Base-by-base conservation (phyloP, 1,140 invertebrate genomes). In the Stegodyphus mimosarum region DNA sequence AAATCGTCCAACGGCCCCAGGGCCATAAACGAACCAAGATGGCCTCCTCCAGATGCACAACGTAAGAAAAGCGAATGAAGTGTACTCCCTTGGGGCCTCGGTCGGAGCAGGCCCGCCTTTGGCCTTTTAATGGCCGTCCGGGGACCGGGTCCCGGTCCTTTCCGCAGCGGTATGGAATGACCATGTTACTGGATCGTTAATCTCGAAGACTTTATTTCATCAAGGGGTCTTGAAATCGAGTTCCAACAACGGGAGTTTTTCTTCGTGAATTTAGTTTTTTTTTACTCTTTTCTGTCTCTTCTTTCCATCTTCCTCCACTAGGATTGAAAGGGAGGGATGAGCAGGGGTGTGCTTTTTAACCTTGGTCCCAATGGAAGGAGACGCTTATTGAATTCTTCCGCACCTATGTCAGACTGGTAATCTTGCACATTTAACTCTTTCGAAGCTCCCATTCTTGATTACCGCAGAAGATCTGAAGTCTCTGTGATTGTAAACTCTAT, bases 151-250 rank as follows among this genome's bases (percentile, higher is more conserved):
- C 55, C 70, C 70, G 48, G 79, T 52, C 70, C 79, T 67, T 83
- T 64, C 79, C 71, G 50, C 71, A 83, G 55, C 71, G 70, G 79
- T 83, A 83, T 67, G 63, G 79, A 83, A 83, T 73, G 79, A 74
- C 79, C 79, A 73, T 83, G 79, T 83, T 73, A 83, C 79, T 83
- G 71, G 79, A 83, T 83, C 79, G 79, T 83, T 83, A 83, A 83
- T 83, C 71, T 53, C 71, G 79, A 74, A 17, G 60, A 73, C 79
- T 83, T 83, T 83, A 83, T 83, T 83, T 83, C 71, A 83, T 83
- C 71, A 83, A 83, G 79, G 55, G 71, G 53, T 63, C 70, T 71
- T 71, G 77, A 71, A 80, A 80, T 80, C 77, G 77, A 80, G 77
- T 80, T 80, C 77, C 77, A 70, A 75, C 76, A 69, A 78, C 64